A percentile compares a stretch with the other conserved stretches of the same genome.
Evolutionary conservation across 2,888 invertebrate genomes (phyloP).

Genomic region (Zhuqinia jingwanae): DNA sequence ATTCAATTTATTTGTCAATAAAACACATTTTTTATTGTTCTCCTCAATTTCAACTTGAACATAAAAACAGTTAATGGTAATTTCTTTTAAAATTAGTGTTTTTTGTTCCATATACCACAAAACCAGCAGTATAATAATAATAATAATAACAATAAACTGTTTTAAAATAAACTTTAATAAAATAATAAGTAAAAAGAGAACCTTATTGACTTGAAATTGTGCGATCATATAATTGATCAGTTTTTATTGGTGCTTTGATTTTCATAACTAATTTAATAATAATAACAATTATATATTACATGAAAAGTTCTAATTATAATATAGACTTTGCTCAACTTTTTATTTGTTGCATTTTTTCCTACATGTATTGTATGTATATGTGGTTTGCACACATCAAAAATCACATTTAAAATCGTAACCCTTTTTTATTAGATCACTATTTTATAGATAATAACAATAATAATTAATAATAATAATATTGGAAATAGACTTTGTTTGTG

Average conservation of each 20-base stretch:
- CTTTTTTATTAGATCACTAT: neutral
- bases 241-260: slow-evolving; percentile 26
- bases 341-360: slow-evolving; percentile 24
- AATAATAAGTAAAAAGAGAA: neutral
- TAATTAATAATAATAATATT: too few relatives aligned
- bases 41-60: neutral
- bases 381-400: slow-evolving; percentile 37
- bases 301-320: too few relatives aligned
- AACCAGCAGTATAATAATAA: neutral
- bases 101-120: neutral
- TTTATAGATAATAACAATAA: neutral
- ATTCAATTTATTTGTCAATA: too few relatives aligned
- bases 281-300: too few relatives aligned
- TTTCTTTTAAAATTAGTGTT: neutral
- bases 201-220: slow-evolving; percentile 8
- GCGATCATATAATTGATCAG: neutral
- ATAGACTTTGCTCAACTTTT: slow-evolving; percentile 33
- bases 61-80: too few relatives aligned
- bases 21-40: neutral
- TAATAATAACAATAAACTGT: neutral
- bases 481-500: slow-evolving; percentile 27
- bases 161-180: neutral
- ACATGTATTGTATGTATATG: too few relatives aligned
- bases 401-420: slow-evolving; percentile 31
- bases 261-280: neutral